These are phyloP conservation scores for Ptilonorhynchus violaceus DNA, from an alignment of 2,113 vertebrate genomes.

Conservation along the genomic window DNA sequence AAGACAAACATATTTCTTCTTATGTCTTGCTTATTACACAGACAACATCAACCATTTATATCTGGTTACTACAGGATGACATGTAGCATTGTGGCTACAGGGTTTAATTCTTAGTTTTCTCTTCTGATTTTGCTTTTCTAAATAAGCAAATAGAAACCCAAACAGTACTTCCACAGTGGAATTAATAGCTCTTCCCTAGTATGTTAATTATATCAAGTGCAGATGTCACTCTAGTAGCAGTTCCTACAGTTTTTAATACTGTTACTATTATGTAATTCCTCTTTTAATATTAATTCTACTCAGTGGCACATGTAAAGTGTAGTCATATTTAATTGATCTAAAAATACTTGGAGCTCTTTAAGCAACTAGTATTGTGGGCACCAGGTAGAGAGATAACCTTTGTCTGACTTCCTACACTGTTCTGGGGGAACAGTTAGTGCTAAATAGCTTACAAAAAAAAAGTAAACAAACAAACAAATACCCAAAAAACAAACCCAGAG, in stretches of 20 bases:
- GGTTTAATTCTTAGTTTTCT: not conserved
- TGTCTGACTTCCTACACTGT: not conserved
- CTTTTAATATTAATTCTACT: not conserved
- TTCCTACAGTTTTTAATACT: not conserved
- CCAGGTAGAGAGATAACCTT: not conserved
- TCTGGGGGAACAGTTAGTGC: not conserved
- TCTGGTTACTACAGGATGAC: not conserved
- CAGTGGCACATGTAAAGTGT: not conserved
- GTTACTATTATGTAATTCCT: not conserved
- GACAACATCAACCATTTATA: not conserved
- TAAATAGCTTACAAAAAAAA: not conserved
- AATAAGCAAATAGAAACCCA: not conserved
- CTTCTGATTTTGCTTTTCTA: not conserved
- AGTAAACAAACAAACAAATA: not conserved
- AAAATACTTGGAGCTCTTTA: not conserved
- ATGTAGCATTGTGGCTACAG: not conserved
- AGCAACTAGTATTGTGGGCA: not conserved
- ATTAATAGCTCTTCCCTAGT: not conserved
- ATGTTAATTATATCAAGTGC: not conserved
- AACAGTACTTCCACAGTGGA: not conserved
- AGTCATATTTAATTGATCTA: not conserved
- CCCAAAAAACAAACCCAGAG: not conserved
- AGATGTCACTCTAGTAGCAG: not conserved
- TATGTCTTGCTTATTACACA: not conserved
- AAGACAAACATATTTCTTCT: not conserved